Evolutionary conservation across 2,888 invertebrate genomes (phyloP), one percentile per base, ranked within the genome.

Genomic region (Aporophyla nigra): DNA sequence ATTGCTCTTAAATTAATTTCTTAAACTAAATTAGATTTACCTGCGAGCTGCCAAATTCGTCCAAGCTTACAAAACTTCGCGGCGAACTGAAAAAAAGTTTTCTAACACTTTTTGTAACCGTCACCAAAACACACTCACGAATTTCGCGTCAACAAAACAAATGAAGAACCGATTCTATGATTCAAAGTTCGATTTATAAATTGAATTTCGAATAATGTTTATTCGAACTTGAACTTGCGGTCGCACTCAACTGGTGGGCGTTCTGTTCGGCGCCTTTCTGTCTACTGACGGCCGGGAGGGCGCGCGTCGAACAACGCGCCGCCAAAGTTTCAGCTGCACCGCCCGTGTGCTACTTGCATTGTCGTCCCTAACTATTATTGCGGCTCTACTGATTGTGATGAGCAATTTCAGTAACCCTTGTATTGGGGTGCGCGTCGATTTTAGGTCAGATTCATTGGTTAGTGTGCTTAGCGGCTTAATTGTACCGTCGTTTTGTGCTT

Each of bases 211-310:
- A 65, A 63, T 81, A 87, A 74, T 87, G 84, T 86, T 86, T 86
- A 80, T 90, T 75, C 92, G 90, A 91, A 91, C 91, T 92, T 91
- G 92, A 92, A 92, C 90, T 91, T 91, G 81, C 76, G 74, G 56
- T 75, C 82, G 86, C 87, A 83, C 90, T 92, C 93, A 93, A 93
- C 93, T 92, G 86, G 93, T 93, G 93, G 93, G 91, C 90, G 90
- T 81, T 91, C 91, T 74, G 86, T 79, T 58, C 90, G 93, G 91
- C 93, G 93, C 92, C 93, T 89, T 83, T 90, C 71, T 88, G 93
- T 93, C 92, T 93, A 93, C 93, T 93, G 93, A 87, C 89, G 92
- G 71, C 78, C 53, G 71, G 69, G 72, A 81, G 82, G 90, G 86
- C 89, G 87, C 87, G 90, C 86, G 82, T 83, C 77, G 65, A 66